Conservation (phyloP, 2,888 invertebrate genomes). For the Acanthopleura granulata region DNA sequence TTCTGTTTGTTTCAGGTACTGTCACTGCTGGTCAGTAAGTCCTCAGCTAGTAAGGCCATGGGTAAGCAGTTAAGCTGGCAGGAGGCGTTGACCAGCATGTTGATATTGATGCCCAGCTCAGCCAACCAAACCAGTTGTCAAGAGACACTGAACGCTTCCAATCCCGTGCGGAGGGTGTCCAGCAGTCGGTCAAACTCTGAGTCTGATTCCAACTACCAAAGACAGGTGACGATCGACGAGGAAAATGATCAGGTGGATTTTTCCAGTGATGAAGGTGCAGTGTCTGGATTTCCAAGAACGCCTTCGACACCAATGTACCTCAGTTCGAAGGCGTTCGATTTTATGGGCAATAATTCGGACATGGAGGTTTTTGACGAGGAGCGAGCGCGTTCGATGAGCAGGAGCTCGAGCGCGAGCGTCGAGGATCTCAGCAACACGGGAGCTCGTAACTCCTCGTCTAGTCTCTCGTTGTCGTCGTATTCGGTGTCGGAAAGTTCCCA, state of each 20-base stretch:
- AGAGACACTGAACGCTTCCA: neutral
- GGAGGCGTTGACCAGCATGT: constrained; percentile 70
- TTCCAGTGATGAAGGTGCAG: neutral
- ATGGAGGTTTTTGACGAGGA: constrained; percentile 41
- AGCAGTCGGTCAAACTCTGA: neutral
- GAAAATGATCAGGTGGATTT: neutral
- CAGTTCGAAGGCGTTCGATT: constrained; percentile 40
- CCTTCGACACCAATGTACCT: constrained; percentile 53
- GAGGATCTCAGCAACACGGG: constrained; percentile 53
- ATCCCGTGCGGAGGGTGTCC: neutral
- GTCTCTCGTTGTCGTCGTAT: constrained; percentile 14
- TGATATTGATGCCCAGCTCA: constrained; percentile 35
- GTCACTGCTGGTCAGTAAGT: constrained; percentile 38
- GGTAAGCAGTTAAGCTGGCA: constrained; percentile 74
- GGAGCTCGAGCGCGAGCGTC: constrained; percentile 59
- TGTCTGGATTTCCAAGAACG: constrained; percentile 18
- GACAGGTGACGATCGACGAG: neutral
- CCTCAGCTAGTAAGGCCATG: constrained; percentile 58
- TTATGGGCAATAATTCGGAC: constrained; percentile 20
- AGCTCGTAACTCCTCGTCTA: constrained; percentile 27
- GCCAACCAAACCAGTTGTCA: neutral
- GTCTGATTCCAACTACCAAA: neutral
- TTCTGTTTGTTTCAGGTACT: too few species aligned
- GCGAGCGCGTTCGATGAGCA: constrained; percentile 42
- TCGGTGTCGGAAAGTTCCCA: constrained; percentile 21